These are phyloP conservation scores for Dorcus hopei DNA, from an alignment of 2,888 invertebrate genomes.

Conservation along the genomic window DNA sequence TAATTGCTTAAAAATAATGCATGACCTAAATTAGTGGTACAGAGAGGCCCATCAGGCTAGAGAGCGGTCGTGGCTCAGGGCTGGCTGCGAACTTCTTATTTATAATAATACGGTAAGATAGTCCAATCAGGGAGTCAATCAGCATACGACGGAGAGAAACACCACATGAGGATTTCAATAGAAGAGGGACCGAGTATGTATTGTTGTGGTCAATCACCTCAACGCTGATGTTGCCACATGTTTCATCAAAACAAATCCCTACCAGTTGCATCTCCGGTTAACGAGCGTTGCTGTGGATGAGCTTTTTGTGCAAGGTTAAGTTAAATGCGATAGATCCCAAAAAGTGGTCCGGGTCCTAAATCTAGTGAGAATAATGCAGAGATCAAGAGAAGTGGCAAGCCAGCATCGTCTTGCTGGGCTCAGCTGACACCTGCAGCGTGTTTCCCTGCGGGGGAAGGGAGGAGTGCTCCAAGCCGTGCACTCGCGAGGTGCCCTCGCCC, in stretches of 20 bases:
- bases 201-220: conserved; percentile 47
- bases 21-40: conserved; percentile 18
- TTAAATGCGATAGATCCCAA: conserved; percentile 3
- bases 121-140: conserved; percentile 32
- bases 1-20: conserved; percentile 13
- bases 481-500: conserved; percentile 38
- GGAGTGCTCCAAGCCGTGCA: conserved; percentile 38
- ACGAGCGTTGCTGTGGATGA: conserved; percentile 2
- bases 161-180: conserved; percentile 38
- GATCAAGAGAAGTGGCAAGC: conserved; percentile 37
- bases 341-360: conserved; percentile 10
- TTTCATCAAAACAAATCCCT: conserved; percentile 36
- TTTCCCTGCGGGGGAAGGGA: conserved; percentile 33
- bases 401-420: conserved; percentile 36
- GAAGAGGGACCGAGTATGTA: conserved; percentile 39
- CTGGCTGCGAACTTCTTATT: conserved; percentile 33
- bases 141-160: conserved; percentile 31
- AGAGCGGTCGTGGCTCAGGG: conserved; percentile 20
- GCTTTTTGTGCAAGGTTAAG: not conserved
- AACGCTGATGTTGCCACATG: conserved; percentile 40
- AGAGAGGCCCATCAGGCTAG: conserved; percentile 12
- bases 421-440: conserved; percentile 50
- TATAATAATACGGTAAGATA: conserved; percentile 22
- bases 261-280: conserved; percentile 17
- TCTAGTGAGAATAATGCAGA: conserved; percentile 14